Conservation (phyloP, 2,113 vertebrate species). For the Ophthalmotilapia sp. region DNA sequence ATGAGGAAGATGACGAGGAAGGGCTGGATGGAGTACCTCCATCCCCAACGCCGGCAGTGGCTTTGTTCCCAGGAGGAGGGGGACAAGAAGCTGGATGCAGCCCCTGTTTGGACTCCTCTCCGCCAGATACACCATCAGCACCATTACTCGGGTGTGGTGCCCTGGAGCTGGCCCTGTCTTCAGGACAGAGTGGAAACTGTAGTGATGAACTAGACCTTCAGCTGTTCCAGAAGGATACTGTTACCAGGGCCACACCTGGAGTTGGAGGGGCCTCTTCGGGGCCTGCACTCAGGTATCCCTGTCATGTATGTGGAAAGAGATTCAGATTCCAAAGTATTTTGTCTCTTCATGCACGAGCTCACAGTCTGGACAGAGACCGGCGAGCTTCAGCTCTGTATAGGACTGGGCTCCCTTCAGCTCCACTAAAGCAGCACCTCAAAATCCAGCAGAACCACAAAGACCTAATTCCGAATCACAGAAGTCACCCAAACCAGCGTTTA, state of each 20-base stretch:
- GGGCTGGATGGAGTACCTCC: conserved; percentile 49
- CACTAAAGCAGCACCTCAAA: conserved; percentile 64
- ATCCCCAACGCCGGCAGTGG: conserved; percentile 67
- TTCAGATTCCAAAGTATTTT: conserved; percentile 91
- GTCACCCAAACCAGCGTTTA: conserved; percentile 41
- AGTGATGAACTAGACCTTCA: conserved; percentile 85
- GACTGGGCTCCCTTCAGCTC: conserved; percentile 50
- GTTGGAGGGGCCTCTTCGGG: conserved; percentile 46
- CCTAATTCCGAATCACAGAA: conserved; percentile 24
- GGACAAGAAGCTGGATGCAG: conserved; percentile 48
- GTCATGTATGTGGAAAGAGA: conserved; percentile 85
- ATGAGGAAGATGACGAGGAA: conserved; percentile 54
- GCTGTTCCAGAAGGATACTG: conserved; percentile 79
- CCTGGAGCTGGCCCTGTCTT: conserved; percentile 71
- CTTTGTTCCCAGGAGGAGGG: conserved; percentile 66
- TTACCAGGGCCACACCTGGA: conserved; percentile 44
- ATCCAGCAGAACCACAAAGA: conserved; percentile 61
- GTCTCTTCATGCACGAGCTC: conserved; percentile 85
- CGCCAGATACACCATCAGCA: conserved; percentile 55
- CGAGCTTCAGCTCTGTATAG: conserved; percentile 61
- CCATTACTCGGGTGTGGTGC: conserved; percentile 61
- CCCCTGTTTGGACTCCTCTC: conserved; percentile 62
- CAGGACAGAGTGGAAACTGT: conserved; percentile 64
- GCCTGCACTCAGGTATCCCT: conserved; percentile 76
- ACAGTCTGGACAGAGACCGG: conserved; percentile 75